These are phyloP conservation scores for Paramacrobiotus metropolitanus DNA, from an alignment of 1,140 invertebrate genomes.

Conservation along the genomic window DNA sequence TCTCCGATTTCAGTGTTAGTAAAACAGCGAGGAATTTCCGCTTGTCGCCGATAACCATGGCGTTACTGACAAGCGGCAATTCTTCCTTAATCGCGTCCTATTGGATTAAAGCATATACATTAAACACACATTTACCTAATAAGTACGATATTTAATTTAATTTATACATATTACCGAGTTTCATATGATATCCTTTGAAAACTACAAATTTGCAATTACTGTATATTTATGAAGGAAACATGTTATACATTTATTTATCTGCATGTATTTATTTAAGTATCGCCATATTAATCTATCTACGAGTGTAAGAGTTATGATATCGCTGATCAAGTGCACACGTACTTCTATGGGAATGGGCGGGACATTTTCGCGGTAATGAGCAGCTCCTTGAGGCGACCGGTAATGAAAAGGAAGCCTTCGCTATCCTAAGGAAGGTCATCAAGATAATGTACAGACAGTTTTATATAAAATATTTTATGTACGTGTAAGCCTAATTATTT, in stretches of 20 bases:
- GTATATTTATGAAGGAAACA: neutral
- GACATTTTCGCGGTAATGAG: constrained; percentile 25
- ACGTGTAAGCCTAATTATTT: too few relatives aligned
- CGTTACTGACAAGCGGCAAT: constrained; percentile 19
- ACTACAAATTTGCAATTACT: neutral
- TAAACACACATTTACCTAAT: too few relatives aligned
- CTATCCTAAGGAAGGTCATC: too few relatives aligned
- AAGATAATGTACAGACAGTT: too few relatives aligned
- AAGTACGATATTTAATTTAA: too few relatives aligned
- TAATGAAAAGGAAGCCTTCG: constrained; percentile 21
- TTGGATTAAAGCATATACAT: too few relatives aligned
- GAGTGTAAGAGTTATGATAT: too few relatives aligned
- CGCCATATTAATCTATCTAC: constrained; percentile 20
- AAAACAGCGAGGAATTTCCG: constrained; percentile 23
- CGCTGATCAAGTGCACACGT: too few relatives aligned
- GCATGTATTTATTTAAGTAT: constrained; percentile 11
- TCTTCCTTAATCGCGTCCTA: constrained; percentile 19
- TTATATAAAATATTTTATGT: too few relatives aligned
- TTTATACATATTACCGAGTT: too few relatives aligned
- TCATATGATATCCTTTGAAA: neutral
- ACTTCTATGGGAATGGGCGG: constrained; percentile 22
- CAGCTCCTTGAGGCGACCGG: constrained; percentile 25
- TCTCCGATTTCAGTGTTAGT: constrained; percentile 22
- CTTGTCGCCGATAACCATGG: constrained; percentile 25
- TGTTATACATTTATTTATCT: neutral